Percentiles rank a stretch among this genome's conserved stretches.
Evolutionary conservation across 2,797 vertebrate genomes (phyloP).

Genomic region (Odontamblyopus lacepedii): DNA sequence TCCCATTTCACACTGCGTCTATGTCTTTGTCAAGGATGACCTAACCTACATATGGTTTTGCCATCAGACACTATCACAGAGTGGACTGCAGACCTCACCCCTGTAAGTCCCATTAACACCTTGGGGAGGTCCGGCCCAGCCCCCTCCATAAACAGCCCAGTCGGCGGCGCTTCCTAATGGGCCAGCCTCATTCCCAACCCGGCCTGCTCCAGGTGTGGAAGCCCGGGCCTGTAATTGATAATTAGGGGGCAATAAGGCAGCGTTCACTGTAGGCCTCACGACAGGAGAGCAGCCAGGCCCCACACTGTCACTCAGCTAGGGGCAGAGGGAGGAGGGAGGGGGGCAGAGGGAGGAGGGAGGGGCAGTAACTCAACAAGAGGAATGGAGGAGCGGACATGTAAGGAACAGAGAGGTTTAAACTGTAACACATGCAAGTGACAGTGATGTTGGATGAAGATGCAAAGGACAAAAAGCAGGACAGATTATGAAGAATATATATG

Average conservation of each 20-base stretch:
- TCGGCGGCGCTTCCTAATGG: constrained; percentile 72
- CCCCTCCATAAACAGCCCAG: constrained; percentile 77
- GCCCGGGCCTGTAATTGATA: constrained; percentile 76
- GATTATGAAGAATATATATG: background rate
- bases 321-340: constrained; percentile 17
- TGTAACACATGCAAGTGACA: constrained; percentile 22
- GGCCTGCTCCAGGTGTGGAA: constrained; percentile 77
- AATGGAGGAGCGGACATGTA: constrained; percentile 1
- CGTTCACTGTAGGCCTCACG: constrained; percentile 55
- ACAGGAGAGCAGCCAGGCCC: constrained; percentile 61
- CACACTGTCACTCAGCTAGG: constrained; percentile 60
- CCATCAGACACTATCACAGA: constrained; percentile 47
- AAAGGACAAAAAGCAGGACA: constrained; percentile 4
- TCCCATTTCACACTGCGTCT: background rate
- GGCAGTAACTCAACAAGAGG: constrained; percentile 40
- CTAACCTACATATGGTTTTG: background rate
- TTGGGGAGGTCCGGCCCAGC: constrained; percentile 58
- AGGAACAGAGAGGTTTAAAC: constrained; percentile 1
- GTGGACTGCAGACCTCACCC: constrained; percentile 47
- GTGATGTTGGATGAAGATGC: constrained; percentile 18
- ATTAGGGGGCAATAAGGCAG: constrained; percentile 77
- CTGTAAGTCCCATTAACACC: constrained; percentile 75
- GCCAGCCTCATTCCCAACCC: constrained; percentile 72
- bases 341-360: constrained; percentile 7
- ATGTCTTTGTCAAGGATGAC: background rate